phyloP scores from a whole-genome alignment of 2,888 invertebrate species.

The Eupithecia tripunctaria region DNA sequence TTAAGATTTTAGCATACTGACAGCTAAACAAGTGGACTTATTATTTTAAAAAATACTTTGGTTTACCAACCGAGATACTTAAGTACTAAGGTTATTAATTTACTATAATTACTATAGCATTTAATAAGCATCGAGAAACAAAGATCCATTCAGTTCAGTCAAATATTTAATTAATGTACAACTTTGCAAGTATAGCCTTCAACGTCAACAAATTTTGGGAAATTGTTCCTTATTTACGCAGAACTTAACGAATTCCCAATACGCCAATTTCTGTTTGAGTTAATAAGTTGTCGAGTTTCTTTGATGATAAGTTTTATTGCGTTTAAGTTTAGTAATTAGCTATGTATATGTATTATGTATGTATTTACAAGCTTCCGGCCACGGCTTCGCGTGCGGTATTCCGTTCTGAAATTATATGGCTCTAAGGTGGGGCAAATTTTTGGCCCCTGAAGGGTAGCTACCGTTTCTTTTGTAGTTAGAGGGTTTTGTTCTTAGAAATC shows the following conservation, averaged over 20 bases:
- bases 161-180: background rate
- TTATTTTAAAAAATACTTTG: background rate
- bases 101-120: no score
- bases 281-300: background rate
- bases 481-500: no score
- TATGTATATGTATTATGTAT: no score
- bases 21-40: no score
- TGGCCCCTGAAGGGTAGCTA: no score
- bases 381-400: background rate
- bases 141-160: background rate
- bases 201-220: background rate
- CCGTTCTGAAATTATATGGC: no score
- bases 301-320: background rate
- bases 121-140: background rate
- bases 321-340: background rate
- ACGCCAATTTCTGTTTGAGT: background rate
- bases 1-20: no score
- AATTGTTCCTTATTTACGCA: background rate
- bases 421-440: no score
- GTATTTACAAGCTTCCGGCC: background rate
- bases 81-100: background rate
- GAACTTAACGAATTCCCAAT: background rate
- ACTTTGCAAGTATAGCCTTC: background rate
- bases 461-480: no score
- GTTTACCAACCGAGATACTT: background rate